Percentiles rank a stretch among this genome's conserved stretches.
These are phyloP conservation scores for Dolomedes plantarius DNA, from an alignment of 2,888 invertebrate species.

Conservation along the genomic window DNA sequence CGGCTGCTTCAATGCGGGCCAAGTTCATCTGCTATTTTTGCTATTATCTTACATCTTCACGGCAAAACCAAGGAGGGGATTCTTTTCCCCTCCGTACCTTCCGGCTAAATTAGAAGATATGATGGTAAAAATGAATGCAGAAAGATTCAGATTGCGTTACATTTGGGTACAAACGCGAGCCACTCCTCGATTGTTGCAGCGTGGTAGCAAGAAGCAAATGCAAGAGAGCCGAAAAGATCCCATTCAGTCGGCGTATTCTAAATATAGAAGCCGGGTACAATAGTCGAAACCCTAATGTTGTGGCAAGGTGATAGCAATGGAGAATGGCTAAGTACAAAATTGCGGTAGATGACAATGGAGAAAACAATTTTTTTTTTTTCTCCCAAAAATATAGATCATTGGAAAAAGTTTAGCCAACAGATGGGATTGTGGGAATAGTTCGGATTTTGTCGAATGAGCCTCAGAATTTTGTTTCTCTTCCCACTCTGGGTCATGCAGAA, in stretches of 20 bases:
- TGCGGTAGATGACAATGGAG: slow-evolving; percentile 48
- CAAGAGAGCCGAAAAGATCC: not conserved
- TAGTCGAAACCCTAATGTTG: slow-evolving; percentile 44
- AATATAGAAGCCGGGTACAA: slow-evolving; percentile 31
- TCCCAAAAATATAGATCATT: slow-evolving; percentile 9
- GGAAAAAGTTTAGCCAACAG: slow-evolving; percentile 44
- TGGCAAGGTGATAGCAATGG: not conserved
- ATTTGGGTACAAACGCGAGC: slow-evolving; percentile 34
- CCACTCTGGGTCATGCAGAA: not conserved
- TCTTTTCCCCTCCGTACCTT: slow-evolving; percentile 22
- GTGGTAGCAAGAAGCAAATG: slow-evolving; percentile 23
- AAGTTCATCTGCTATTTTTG: slow-evolving; percentile 56
- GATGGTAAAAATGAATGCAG: not conserved
- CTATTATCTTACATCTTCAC: not conserved
- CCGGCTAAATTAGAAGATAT: slow-evolving; percentile 63
- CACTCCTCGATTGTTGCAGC: slow-evolving; percentile 38
- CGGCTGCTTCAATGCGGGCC: slow-evolving; percentile 48
- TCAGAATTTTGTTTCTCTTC: not conserved
- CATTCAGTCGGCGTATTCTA: slow-evolving; percentile 1
- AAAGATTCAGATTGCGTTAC: slow-evolving; percentile 49
- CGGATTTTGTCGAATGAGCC: not conserved
- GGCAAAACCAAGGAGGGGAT: not conserved
- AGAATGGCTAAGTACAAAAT: slow-evolving; percentile 28
- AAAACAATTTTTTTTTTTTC: not conserved
- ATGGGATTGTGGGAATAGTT: slow-evolving; percentile 23